phyloP scores from a whole-genome alignment of 2,113 vertebrate species.

The Alethe diademata region DNA sequence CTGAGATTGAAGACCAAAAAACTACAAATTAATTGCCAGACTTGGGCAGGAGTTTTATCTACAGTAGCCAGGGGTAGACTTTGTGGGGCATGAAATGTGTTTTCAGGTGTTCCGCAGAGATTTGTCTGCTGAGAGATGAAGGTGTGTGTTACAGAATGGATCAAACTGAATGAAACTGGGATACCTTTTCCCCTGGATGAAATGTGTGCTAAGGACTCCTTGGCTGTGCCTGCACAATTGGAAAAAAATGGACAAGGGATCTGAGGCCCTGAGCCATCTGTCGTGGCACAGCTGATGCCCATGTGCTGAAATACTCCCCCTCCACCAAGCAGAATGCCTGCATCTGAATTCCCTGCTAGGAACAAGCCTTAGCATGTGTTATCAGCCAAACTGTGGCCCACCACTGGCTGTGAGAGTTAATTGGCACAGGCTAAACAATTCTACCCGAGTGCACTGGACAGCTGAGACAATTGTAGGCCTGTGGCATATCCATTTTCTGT shows the following conservation, averaged over 20 bases:
- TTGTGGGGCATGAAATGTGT: neutral
- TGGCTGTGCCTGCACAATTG: neutral
- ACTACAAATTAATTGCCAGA: neutral
- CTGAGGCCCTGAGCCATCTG: slow-evolving; percentile 1
- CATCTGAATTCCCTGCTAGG: neutral
- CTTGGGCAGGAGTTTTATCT: neutral
- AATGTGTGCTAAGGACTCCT: neutral
- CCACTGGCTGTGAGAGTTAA: neutral
- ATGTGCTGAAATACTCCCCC: neutral
- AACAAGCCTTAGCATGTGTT: neutral
- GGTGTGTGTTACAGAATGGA: neutral
- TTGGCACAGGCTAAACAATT: neutral
- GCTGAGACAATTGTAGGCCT: neutral
- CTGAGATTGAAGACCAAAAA: neutral
- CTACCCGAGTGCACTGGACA: neutral
- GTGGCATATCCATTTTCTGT: neutral
- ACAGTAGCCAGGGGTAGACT: neutral
- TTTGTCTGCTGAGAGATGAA: neutral
- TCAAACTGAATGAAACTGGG: neutral
- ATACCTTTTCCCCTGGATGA: neutral
- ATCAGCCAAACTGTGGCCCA: neutral
- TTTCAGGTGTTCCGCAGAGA: neutral
- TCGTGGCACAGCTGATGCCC: neutral
- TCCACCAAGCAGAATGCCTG: neutral
- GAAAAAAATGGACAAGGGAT: neutral